Evolutionary conservation across 2,888 invertebrate genomes (phyloP), one percentile per base, ranked within the genome.

Genomic region (Ennomos fuscantarius): DNA sequence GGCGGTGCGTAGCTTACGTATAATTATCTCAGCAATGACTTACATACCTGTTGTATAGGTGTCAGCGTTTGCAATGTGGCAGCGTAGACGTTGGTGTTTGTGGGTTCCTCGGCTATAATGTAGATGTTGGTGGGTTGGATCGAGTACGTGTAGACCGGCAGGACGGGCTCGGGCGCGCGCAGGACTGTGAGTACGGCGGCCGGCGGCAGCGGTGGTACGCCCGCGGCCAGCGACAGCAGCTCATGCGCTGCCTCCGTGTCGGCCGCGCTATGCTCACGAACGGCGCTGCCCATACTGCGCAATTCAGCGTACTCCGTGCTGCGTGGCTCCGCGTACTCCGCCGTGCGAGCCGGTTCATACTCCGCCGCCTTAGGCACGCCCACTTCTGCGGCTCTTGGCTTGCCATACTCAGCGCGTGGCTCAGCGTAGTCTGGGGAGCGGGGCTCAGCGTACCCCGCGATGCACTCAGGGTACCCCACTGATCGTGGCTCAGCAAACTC

Each of bases 201-300:
- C 33, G 95, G 96, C 46, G 95, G 95, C 65, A 95, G 92, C 11
- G 96, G 97, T 10, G 96, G 96, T 73, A 96, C 82, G 68, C 96
- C 95, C 72, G 96, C 95, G 1, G 96, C 96, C 35, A 96, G 87
- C 44, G 95, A 96, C 32, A 96, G 89, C 62, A 96, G 91, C 81
- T 96, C 97, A 81, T 97, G 97, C 0, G 97, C 97, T 34, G 97
- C 97, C 88, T 97, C 97, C 9, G 97, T 97, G 86, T 97, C 97
- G 76, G 96, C 97, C 31, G 96, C 94, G 69, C 95, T 95, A 50
- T 95, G 93, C 75, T 93, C 93, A n/a, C 88, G 89, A 58, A 82
- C 37, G 49, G 76, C 74, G 81, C 82, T 89, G 91, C 79, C 87
- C 92, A 73, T 79, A 72, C 49, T 82, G 76, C 9, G 87, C 68